phyloP scores from a whole-genome alignment of 1,140 invertebrate species.

The Druon quercuslanigerum region DNA sequence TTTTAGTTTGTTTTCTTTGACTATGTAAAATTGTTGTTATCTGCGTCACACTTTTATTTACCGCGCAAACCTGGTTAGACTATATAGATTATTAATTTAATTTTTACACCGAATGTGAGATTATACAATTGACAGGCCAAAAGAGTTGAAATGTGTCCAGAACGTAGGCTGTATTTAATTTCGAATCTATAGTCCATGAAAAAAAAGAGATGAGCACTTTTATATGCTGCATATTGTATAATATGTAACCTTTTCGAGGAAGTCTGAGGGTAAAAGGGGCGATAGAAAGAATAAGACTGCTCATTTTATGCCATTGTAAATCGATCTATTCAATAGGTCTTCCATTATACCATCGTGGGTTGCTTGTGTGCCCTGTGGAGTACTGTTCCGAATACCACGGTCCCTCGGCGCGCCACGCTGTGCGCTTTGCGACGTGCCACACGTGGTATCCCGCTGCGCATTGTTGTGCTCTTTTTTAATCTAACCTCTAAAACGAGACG shows the following conservation, averaged over 20 bases:
- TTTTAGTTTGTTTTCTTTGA: too few species aligned
- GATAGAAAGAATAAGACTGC: conserved; percentile 55
- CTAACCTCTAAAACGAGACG: conserved; percentile 29
- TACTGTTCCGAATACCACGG: conserved; percentile 39
- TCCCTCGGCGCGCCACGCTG: conserved; percentile 32
- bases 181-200: background rate
- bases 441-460: conserved; percentile 44
- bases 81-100: too few species aligned
- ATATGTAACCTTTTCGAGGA: conserved; percentile 1
- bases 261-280: conserved; percentile 31
- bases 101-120: too few species aligned
- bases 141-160: too few species aligned
- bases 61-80: too few species aligned
- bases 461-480: conserved; percentile 46
- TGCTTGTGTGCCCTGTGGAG: conserved; percentile 40
- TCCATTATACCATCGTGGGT: conserved; percentile 61
- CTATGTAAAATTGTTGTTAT: too few species aligned
- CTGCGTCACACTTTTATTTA: too few species aligned
- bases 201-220: background rate
- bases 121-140: too few species aligned
- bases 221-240: background rate
- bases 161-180: too few species aligned
- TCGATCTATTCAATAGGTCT: conserved; percentile 73
- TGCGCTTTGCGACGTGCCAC: conserved; percentile 34
- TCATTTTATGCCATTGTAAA: conserved; percentile 73